A percentile compares a stretch with the other conserved stretches of the same genome.
phyloP scores from a whole-genome alignment of 2,113 vertebrate genomes.

The Nycticebus coucang region DNA sequence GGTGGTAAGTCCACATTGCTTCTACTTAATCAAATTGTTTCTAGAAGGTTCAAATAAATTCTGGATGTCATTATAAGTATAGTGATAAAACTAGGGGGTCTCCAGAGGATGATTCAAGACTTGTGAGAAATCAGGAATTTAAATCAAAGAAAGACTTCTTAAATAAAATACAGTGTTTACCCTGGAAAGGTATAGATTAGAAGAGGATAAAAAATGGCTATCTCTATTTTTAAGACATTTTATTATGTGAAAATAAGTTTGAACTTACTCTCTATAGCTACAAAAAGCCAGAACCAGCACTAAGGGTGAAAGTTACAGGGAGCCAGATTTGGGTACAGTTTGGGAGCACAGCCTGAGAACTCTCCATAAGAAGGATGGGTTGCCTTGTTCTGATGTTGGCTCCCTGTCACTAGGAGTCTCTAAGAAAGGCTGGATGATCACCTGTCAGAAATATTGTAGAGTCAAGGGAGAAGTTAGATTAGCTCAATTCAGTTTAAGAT shows the following conservation, averaged over 20 bases:
- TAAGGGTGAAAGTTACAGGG: not conserved
- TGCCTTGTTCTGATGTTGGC: not conserved
- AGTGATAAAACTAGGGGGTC: constrained; percentile 10
- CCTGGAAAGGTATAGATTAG: constrained; percentile 38
- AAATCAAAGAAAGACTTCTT: constrained; percentile 6
- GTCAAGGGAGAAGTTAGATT: not conserved
- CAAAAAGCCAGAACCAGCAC: constrained; percentile 30
- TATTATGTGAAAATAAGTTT: constrained; percentile 46
- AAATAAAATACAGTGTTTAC: constrained; percentile 23
- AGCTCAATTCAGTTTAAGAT: not conserved
- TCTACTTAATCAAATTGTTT: not conserved
- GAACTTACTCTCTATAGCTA: not conserved
- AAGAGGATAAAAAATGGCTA: not conserved
- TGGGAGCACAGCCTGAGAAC: not conserved
- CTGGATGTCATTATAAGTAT: constrained; percentile 13
- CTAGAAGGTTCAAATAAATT: constrained; percentile 38
- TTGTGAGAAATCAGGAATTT: constrained; percentile 4
- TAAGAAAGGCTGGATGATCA: not conserved
- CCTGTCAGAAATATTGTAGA: not conserved
- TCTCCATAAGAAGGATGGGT: not conserved
- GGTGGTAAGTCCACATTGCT: not conserved
- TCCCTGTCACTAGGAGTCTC: not conserved
- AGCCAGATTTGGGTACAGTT: not conserved
- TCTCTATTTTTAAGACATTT: constrained; percentile 28
- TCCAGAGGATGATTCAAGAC: constrained; percentile 5